Base-by-base conservation (phyloP, 2,888 invertebrate genomes). In the Scaptomyza cyrtandrae region DNA sequence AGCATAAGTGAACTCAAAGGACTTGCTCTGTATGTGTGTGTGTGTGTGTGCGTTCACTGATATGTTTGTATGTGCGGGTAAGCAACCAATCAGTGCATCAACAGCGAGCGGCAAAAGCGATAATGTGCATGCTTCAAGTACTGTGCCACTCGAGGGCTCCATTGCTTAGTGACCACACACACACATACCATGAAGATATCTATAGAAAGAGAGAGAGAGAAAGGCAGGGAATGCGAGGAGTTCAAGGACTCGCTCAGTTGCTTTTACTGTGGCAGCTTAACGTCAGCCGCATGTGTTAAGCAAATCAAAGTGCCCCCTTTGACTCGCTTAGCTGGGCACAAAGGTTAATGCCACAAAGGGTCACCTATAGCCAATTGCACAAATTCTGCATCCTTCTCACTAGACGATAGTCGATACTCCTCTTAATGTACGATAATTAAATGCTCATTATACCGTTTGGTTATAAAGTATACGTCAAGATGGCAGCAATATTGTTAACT, bases 91-190 rank as follows among this genome's bases (percentile, higher is more conserved):
- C 86, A 79, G 77, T 83, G 88, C 86, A 79, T 64, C 71, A 72
- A 66, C 68, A 63, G 68, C 55, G 61, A 68, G 41, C 45, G 59
- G 65, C 78, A 72, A 61, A 41, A 46, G 75, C 67, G 73, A 68
- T 83, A 79, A 87, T 77, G 75, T 82, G 79, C 74, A 68, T 74
- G 68, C 59, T 65, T 66, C 67, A 77, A 82, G 71, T 82, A 60
- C 50, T 37, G 13, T 49, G 57, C 39, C 44, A 66, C 65, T 74
- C 55, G 62, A 31, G 13, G 49, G 57, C 41, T 45, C 55, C 61
- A 85, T 77, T 87, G 83, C 88, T 81, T 82, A 81, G 86, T 83
- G 86, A 85, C 83, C 88, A 71, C 75, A 78, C 29, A 61, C 54
- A 33, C 16, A 9, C 33, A 29, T 6, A 37, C 7, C 44, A 4